phyloP scores from a whole-genome alignment of 2,888 invertebrate genomes.

The Pherbina coryleti region DNA sequence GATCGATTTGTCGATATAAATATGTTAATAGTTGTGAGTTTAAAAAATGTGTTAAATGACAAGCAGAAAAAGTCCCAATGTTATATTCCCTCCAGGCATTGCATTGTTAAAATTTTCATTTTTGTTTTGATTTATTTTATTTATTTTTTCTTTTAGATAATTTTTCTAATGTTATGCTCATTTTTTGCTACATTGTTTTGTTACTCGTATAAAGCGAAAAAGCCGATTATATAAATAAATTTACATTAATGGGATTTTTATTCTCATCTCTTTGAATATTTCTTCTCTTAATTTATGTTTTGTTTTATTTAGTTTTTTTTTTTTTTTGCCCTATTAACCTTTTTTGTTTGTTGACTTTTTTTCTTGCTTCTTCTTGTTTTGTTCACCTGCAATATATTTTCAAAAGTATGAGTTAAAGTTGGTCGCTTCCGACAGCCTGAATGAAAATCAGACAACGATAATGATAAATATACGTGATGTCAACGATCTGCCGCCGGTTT shows the following conservation, averaged over 20 bases:
- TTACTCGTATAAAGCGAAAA: too few relatives aligned
- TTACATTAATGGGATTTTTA: too few relatives aligned
- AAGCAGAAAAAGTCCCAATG: too few relatives aligned
- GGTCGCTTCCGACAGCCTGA: conserved; percentile 90
- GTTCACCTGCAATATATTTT: conserved; percentile 47
- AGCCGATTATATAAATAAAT: too few relatives aligned
- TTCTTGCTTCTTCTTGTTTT: not conserved
- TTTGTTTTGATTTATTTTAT: conserved; percentile 28
- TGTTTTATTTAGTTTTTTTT: conserved; percentile 36
- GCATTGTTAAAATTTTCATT: conserved; percentile 3
- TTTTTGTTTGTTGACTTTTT: conserved; percentile 29
- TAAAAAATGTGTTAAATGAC: too few relatives aligned
- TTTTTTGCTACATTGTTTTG: conserved; percentile 26
- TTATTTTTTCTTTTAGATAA: not conserved
- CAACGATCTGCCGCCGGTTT: conserved; percentile 90
- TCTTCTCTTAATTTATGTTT: conserved; percentile 38
- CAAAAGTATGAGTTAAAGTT: conserved; percentile 85
- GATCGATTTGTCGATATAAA: too few relatives aligned
- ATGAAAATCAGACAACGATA: conserved; percentile 88
- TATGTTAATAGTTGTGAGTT: too few relatives aligned
- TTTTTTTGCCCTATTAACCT: conserved; percentile 41
- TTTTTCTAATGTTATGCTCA: not conserved
- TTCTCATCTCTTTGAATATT: conserved; percentile 46
- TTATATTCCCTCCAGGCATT: too few relatives aligned
- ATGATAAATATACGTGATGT: conserved; percentile 87